Base-by-base conservation (phyloP, 2,113 vertebrate genomes). In the Bostrychus sinensis region DNA sequence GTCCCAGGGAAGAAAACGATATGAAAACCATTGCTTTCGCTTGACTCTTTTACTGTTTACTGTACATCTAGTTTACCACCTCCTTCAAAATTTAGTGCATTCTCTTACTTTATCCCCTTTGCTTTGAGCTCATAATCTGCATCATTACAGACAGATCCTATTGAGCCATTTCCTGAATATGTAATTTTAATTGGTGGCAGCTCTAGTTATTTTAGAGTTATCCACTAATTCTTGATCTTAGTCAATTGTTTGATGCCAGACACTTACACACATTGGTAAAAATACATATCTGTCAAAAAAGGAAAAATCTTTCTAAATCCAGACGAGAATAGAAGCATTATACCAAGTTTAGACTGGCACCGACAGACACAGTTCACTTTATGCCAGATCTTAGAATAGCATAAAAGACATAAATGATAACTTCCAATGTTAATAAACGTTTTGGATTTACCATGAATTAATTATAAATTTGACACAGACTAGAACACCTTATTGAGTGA, bases 131-230 rank as follows among this genome's bases (percentile, higher is more conserved):
- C 41, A 62, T 28, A 16, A 58, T 64, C 12, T 59, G 34, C 39
- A 20, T 59, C 25, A 66, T 63, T 36, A 51, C 41, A 58, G 20
- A 25, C 1, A 13, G 28, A 48, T 45, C 28, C 2, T 30, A 0
- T 58, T 46, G 60, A 70, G 51, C 65, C 14, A 36, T 62, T 69
- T 22, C 43, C 22, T 48, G 12, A 11, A n/a, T 69, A 57, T 64
- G 37, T 48, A 62, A 58, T 38, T 23, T 56, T 42, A 54, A 63
- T 17, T 28, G 26, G 28, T 17, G 25, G 64, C n/a, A 46, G 56
- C 61, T 12, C 57, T 59, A 62, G 17, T 43, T 59, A 63, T 56
- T 32, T 12, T 11, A 6, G 20, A 63, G 32, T 45, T 48, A 46
- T 56, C 48, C 23, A 30, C 16, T 62, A 34, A 62, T 37, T 66